Percentiles rank a stretch among this genome's conserved stretches.
Evolutionary conservation across 1,140 invertebrate species (phyloP).

Genomic region (Drosophila nigrodunni): DNA sequence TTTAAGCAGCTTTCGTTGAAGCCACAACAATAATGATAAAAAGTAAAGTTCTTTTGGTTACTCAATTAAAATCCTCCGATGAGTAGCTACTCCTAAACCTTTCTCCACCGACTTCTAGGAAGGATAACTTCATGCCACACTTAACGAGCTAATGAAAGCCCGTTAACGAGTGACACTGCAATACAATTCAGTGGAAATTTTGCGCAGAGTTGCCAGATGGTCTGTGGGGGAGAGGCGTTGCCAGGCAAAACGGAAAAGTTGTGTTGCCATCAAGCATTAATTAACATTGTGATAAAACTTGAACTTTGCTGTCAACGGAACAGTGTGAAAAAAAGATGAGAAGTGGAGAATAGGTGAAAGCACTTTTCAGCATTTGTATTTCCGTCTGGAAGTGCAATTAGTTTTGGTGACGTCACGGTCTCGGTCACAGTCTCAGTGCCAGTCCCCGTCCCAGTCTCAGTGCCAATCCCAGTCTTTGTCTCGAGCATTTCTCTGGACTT

Average conservation of each 20-base stretch:
- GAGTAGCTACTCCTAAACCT: no score
- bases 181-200: background rate
- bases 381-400: constrained; percentile 17
- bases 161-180: constrained; percentile 20
- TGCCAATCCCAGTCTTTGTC: constrained; percentile 1
- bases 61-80: no score
- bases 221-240: background rate
- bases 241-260: constrained; percentile 39
- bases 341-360: background rate
- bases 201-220: background rate
- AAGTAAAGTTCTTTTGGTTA: no score
- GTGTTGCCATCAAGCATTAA: constrained; percentile 57
- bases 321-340: background rate
- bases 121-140: constrained; percentile 5
- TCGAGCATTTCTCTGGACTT: constrained; percentile 4
- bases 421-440: constrained; percentile 20
- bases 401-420: constrained; percentile 10
- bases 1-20: no score
- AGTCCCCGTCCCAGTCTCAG: constrained; percentile 2
- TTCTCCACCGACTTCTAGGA: background rate
- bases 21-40: no score
- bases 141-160: constrained; percentile 25
- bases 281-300: constrained; percentile 65
- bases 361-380: background rate
- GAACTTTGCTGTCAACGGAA: constrained; percentile 39